Base-by-base conservation (phyloP, 2,888 invertebrate genomes). In the Uropetala carovei region DNA sequence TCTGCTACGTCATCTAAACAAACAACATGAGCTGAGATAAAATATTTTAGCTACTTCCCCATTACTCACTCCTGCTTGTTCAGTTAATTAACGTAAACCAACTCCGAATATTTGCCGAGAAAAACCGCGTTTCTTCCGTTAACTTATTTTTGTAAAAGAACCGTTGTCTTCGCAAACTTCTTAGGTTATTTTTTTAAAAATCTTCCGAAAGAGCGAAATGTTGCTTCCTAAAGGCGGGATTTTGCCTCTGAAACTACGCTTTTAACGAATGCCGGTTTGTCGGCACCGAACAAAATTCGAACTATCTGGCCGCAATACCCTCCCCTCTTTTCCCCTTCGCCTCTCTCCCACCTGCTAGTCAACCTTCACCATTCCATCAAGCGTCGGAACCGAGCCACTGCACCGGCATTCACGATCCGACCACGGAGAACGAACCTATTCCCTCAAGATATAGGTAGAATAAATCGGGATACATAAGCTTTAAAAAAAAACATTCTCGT, bases 241-340 rank as follows among this genome's bases (percentile, higher is more conserved):
- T n/a, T 75, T 22, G 43, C 75, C 22, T 75, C 75, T 43, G 5
- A 43, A 43, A 43, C 68, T 68, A 22, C 68, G 5, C n/a, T 68
- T n/a, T n/a, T n/a, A 68, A 22, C n/a, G n/a, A n/a, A 68, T 68
- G 11, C 68, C 68, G 68, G 22, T 68, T 68, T 22, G n/a, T 22
- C n/a, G 75, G 22, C 75, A 27, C 43, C 5, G 43, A 43, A 43
- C 75, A 75, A 27, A 75, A 75, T 75, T 75, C 75, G 75, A 68
- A 68, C 68, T 22, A 68, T 68, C 68, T 68, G n/a, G 68, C 68
- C 64, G 64, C 64, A 64, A 64, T 64, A n/a, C 89, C 89, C 60
- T 58, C n/a, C 91, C 59, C 60, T 22, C 91, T 16, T 59, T 18
- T 22, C 89, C 59, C 3, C 43, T n/a, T 43, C 43, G 43, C 43